Base-by-base conservation (phyloP, 2,888 invertebrate genomes). In the Chrysolina oricalcia region DNA sequence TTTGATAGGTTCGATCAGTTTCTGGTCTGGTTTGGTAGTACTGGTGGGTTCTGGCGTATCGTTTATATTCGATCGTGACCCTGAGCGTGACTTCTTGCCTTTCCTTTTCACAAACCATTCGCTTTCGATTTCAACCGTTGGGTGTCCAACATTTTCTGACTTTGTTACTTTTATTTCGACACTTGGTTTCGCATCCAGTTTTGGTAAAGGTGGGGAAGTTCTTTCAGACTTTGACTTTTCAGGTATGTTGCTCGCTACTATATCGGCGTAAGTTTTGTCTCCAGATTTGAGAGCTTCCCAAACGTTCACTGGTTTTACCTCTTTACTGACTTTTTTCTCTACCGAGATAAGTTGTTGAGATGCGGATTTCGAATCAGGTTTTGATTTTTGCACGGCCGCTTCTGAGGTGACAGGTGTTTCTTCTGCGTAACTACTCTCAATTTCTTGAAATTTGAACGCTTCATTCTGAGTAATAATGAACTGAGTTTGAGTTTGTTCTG, bases 201-300 rank as follows among this genome's bases (percentile, higher is more conserved):
- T 27, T n/a, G 43, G 9, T 8, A 5, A 23, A 2, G 17, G 40
- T 19, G 10, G 43, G 15, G 63, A n/a, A 41, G 13, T 13, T 40
- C 23, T 64, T 64, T 74, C 73, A 84, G 79, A 75, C 78, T 79
- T 76, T 27, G 73, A 71, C 74, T 63, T 75, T 46, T 88, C 88
- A 71, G 85, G 87, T 88, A 75, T 83, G 27, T 83, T 84, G 82
- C 91, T 90, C 19, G 92, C 92, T 9, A 94, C 89, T 46, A 94
- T 91, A 87, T 93, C 92, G 21, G 94, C 94, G 83, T 94, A 94
- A 0, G 94, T 93, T 87, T 93, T 94, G 0, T 92, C 93, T 53
- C 90, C 89, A 66, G 89, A 83, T 77, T 83, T 86, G 48, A 89
- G 80, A 83, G 89, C 89, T n/a, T 87, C 85, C 92, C 92, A 92